Base-by-base conservation (phyloP, 1,140 invertebrate species). In the Coenobita brevimanus region DNA sequence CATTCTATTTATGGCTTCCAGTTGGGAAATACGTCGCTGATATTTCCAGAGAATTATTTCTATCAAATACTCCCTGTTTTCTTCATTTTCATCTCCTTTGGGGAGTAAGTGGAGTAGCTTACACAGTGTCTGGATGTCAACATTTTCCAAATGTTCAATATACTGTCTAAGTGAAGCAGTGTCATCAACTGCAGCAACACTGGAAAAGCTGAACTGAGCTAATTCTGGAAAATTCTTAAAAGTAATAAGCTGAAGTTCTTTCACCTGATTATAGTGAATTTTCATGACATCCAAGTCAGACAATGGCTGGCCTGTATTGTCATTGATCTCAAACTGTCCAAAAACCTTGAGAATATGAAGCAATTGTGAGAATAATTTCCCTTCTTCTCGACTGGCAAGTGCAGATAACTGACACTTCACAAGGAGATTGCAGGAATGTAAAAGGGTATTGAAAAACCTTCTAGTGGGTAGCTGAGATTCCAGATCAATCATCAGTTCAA, bases 261-360 rank as follows among this genome's bases (percentile, higher is more conserved):
- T 97, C 27, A 99, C 97, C 92, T 96, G 96, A 4, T 97, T 94
- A 92, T 99, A 99, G 93, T 99, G 99, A 33, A 96, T 92, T 91
- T 97, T 94, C 36, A 97, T 97, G 95, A 99, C 98, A 91, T 99
- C 97, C 89, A 97, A 95, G 92, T 99, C 97, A 0, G 96, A 98
- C 33, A 99, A 93, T 0, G 98, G 97, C 92, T 99, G 97, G 0
- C 99, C 99, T 1, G 96, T 97, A 91, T 97, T 96, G 92, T 99
- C 98, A 93, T 97, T 98, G 84, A 99, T 99, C 93, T 99, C 99
- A 94, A 99, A 99, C 88, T 97, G 94, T 0, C 97, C 95, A 93
- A 99, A 99, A 91, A 99, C 99, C 92, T 98, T 98, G 15, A 99
- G 93, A 95, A 98, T 98, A 89, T 99, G 97, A 90, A 99, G 92